Percentiles rank a stretch among this genome's conserved stretches.
Evolutionary conservation across 2,797 vertebrate species (phyloP).

Genomic region (Oreochromis mossambicus): DNA sequence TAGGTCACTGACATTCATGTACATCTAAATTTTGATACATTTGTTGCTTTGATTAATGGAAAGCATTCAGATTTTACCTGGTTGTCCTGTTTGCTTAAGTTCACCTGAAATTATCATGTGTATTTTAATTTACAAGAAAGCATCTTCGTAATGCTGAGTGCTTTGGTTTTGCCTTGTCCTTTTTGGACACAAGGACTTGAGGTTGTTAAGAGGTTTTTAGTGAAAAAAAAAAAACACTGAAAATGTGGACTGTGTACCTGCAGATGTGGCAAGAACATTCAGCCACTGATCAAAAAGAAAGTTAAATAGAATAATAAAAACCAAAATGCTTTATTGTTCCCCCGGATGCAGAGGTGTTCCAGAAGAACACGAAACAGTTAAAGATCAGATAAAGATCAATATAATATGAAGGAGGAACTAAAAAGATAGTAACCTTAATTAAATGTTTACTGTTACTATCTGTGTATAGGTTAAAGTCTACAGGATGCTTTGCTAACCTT

Average conservation of each 20-base stretch:
- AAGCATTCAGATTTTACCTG: background rate
- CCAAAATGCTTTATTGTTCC: background rate
- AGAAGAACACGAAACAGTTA: background rate
- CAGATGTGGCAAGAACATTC: background rate
- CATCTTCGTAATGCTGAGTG: background rate
- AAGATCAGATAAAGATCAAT: background rate
- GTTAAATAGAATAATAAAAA: background rate
- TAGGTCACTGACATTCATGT: background rate
- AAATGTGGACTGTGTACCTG: background rate
- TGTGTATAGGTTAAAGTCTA: background rate
- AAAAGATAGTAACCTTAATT: background rate
- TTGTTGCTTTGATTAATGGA: background rate
- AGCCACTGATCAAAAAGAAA: background rate
- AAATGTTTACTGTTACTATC: background rate
- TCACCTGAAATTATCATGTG: background rate
- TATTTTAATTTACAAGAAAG: background rate
- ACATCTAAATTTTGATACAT: background rate
- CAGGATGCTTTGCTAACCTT: slow-evolving; percentile 58
- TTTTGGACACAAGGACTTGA: background rate
- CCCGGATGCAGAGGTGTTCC: background rate
- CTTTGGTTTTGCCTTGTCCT: background rate
- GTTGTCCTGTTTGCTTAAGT: background rate
- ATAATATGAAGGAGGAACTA: background rate
- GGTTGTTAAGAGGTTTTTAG: background rate
- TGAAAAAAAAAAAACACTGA: background rate